phyloP scores from a whole-genome alignment of 2,113 vertebrate genomes.

The Megalops atlanticus region DNA sequence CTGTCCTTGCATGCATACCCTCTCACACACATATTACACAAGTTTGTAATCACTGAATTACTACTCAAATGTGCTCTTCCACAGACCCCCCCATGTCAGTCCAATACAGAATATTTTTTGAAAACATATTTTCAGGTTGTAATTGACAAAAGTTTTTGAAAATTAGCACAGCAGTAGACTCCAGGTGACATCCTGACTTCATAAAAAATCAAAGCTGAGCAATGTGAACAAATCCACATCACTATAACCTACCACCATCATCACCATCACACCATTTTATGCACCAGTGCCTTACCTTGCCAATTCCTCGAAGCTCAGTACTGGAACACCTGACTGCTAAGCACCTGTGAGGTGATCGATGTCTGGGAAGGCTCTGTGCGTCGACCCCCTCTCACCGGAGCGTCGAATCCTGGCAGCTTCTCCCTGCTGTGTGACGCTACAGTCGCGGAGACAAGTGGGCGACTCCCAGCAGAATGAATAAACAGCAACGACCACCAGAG shows the following conservation, averaged over 20 bases:
- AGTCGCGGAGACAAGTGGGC: not conserved
- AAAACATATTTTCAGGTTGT: not conserved
- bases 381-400: not conserved
- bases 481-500: not conserved
- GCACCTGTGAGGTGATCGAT: not conserved
- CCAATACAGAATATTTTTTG: not conserved
- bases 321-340: not conserved
- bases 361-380: not conserved
- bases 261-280: not conserved
- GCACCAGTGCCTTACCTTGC: not conserved
- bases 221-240: not conserved
- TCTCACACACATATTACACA: not conserved
- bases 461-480: not conserved
- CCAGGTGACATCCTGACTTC: not conserved
- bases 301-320: not conserved
- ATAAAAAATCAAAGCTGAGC: not conserved
- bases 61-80: not conserved
- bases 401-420: not conserved
- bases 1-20: not conserved
- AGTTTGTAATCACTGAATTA: not conserved
- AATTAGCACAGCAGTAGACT: not conserved
- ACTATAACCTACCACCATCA: not conserved
- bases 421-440: not conserved
- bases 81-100: no score
- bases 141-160: not conserved